Conservation (phyloP, 2,113 vertebrate species). For the Helogale parvula region DNA sequence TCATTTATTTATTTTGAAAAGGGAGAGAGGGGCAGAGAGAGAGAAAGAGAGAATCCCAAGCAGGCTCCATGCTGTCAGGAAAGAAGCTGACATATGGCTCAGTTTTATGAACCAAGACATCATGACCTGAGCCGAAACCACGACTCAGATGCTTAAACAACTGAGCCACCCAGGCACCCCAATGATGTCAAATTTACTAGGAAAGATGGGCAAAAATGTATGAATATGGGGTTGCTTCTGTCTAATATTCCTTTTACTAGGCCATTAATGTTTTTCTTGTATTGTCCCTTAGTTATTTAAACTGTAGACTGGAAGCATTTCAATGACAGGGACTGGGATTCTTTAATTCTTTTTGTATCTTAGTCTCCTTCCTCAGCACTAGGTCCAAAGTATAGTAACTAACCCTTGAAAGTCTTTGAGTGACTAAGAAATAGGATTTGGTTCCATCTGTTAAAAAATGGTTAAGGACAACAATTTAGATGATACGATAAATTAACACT, state of each 20-base stretch:
- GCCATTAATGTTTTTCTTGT: background rate
- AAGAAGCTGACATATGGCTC: too few relatives aligned
- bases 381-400: background rate
- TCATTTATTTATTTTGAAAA: too few relatives aligned
- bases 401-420: background rate
- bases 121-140: too few relatives aligned
- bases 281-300: background rate
- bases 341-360: background rate
- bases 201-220: background rate
- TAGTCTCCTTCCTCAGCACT: background rate
- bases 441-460: background rate
- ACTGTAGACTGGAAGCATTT: background rate
- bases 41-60: too few relatives aligned
- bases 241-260: background rate
- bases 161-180: too few relatives aligned
- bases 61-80: too few relatives aligned
- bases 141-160: too few relatives aligned
- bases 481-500: background rate
- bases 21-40: too few relatives aligned
- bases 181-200: background rate
- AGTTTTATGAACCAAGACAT: too few relatives aligned
- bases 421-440: constrained; percentile 29
- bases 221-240: background rate
- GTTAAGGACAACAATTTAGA: background rate
- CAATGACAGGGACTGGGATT: background rate